phyloP scores from a whole-genome alignment of 1,140 invertebrate genomes.

The Trichonephila inaurata region DNA sequence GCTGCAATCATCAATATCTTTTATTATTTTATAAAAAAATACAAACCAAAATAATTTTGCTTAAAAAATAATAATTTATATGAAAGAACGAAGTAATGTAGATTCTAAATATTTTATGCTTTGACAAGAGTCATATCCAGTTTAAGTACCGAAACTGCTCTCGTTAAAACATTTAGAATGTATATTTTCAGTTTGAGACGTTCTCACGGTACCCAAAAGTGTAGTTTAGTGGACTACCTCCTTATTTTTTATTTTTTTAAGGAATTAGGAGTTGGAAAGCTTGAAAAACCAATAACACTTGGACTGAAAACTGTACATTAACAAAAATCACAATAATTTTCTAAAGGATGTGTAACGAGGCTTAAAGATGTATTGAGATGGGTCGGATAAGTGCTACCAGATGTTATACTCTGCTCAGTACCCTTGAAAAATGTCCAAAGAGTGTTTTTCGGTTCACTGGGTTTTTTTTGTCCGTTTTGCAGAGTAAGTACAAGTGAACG shows the following conservation, averaged over 20 bases:
- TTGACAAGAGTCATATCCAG: no score
- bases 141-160: no score
- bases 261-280: background rate
- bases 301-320: background rate
- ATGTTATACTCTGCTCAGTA: background rate
- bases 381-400: slow-evolving; percentile 15
- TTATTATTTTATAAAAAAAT: no score
- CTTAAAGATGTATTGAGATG: background rate
- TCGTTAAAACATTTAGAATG: no score
- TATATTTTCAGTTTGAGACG: no score
- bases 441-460: background rate
- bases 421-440: background rate
- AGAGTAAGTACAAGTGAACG: background rate
- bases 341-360: background rate
- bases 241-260: background rate
- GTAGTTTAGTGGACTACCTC: no score
- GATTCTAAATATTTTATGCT: no score
- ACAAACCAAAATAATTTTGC: no score
- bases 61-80: no score
- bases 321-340: background rate
- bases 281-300: background rate
- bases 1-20: no score
- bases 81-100: no score
- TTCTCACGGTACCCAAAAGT: no score
- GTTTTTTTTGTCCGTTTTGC: background rate